These are phyloP conservation scores for Hormaphis cornu DNA, from an alignment of 1,140 invertebrate species.

Conservation along the genomic window DNA sequence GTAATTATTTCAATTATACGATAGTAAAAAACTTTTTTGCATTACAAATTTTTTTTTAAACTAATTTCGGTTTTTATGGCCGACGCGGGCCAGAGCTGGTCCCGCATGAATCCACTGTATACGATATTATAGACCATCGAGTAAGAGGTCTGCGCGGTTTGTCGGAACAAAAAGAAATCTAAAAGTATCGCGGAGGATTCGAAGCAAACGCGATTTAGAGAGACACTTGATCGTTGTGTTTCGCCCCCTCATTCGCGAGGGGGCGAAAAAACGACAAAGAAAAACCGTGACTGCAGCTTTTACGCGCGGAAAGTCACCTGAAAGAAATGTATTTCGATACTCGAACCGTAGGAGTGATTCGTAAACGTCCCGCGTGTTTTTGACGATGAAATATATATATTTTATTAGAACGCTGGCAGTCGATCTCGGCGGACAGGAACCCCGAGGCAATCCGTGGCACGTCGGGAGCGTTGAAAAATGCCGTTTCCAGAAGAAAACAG, in stretches of 20 bases:
- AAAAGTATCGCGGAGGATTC: neutral
- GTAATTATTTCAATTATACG: too few species aligned
- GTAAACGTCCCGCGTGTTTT: slow-evolving; percentile 20
- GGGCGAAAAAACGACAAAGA: neutral
- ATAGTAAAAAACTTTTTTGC: too few species aligned
- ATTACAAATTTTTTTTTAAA: too few species aligned
- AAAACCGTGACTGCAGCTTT: neutral
- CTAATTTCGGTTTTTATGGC: too few species aligned
- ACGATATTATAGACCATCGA: neutral
- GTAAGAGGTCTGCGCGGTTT: neutral
- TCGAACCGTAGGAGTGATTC: slow-evolving; percentile 18
- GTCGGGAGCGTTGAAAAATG: neutral
- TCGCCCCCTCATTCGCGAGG: too few species aligned
- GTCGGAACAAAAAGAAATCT: neutral
- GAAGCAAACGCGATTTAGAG: neutral
- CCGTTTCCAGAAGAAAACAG: neutral
- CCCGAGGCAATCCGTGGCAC: neutral
- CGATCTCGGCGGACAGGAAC: slow-evolving; percentile 15
- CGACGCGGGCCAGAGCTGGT: too few species aligned
- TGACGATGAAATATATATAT: slow-evolving; percentile 30
- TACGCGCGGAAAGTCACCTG: neutral
- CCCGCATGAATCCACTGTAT: too few species aligned
- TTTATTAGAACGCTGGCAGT: slow-evolving; percentile 2
- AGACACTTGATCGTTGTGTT: slow-evolving; percentile 16
- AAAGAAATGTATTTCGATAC: slow-evolving; percentile 23